A percentile compares a stretch with the other conserved stretches of the same genome.
phyloP scores from a whole-genome alignment of 2,797 vertebrate species.

The Loris lydekkerianus region DNA sequence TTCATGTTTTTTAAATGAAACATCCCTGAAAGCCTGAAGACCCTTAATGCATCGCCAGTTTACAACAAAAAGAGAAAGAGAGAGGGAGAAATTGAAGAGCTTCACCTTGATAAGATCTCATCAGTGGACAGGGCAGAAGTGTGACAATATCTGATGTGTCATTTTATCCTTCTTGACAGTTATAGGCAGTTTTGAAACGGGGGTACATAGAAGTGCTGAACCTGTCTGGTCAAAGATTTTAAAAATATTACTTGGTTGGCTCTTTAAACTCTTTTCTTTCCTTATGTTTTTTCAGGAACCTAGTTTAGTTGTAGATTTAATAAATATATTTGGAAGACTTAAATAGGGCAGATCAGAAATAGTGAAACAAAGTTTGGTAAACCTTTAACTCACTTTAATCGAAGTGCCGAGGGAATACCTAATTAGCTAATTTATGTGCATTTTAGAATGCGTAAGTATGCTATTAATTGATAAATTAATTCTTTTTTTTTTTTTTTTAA shows the following conservation, averaged over 20 bases:
- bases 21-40: neutral
- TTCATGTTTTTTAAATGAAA: neutral
- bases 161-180: constrained; percentile 75
- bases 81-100: constrained; percentile 63
- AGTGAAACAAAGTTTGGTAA: constrained; percentile 46
- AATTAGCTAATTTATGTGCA: constrained; percentile 70
- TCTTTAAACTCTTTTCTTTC: constrained; percentile 56
- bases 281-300: constrained; percentile 55
- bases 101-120: constrained; percentile 73
- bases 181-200: constrained; percentile 71
- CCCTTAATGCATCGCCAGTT: constrained; percentile 63
- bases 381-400: neutral
- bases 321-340: constrained; percentile 62
- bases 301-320: constrained; percentile 66
- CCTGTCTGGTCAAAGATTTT: constrained; percentile 62
- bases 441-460: constrained; percentile 60
- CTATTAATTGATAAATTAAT: constrained; percentile 75
- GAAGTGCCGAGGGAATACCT: constrained; percentile 7
- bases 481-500: neutral
- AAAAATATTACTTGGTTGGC: constrained; percentile 47
- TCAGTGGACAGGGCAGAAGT: constrained; percentile 57
- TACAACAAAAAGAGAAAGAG: constrained; percentile 51
- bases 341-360: constrained; percentile 37
- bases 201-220: constrained; percentile 44
- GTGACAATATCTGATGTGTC: constrained; percentile 74